Evolutionary conservation across 2,113 vertebrate species (phyloP), one percentile per base, ranked within the genome.

Genomic region (Hippocampus abdominalis): DNA sequence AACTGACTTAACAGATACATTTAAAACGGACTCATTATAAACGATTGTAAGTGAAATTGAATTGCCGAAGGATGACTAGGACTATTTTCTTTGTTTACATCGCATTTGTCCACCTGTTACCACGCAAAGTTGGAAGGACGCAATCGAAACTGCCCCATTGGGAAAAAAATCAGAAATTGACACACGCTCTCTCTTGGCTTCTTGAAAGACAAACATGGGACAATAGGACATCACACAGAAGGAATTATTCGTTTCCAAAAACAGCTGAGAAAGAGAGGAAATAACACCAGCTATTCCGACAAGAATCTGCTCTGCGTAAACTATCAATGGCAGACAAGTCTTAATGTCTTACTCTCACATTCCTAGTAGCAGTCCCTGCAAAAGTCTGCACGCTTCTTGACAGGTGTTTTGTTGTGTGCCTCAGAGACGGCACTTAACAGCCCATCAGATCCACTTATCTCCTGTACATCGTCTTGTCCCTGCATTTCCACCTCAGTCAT

Each of bases 401-500:
- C n/a, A 27, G 11, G 0, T 78, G 69, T 83, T 73, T 61, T 76
- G 64, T 64, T 70, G 51, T 53, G 63, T 60, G 46, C 72, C 69
- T 82, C 11, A 56, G 51, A 77, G 72, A 71, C 25, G 66, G 51
- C 73, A 69, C 62, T 79, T 78, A 71, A 71, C 79, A 80, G 68
- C 44, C 23, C 71, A 81, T 77, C 65, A 69, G 25, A 77, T 68
- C 48, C 68, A 76, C 69, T 80, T 77, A 76, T 76, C 67, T 60
- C 54, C 70, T 69, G 21, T 21, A 27, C 53, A 62, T 60, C 51
- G 42, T 11, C 25, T 40, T 51, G 56, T 72, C 39, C 25, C 9
- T 7, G 20, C 40, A 54, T 69, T 70, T 21, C 48, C 32, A 62
- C 13, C 25, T 60, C 71, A 77, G 46, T 64, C 60, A 5, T 6